Base-by-base conservation (phyloP, 2,113 vertebrate species). In the Saimiri boliviensis region DNA sequence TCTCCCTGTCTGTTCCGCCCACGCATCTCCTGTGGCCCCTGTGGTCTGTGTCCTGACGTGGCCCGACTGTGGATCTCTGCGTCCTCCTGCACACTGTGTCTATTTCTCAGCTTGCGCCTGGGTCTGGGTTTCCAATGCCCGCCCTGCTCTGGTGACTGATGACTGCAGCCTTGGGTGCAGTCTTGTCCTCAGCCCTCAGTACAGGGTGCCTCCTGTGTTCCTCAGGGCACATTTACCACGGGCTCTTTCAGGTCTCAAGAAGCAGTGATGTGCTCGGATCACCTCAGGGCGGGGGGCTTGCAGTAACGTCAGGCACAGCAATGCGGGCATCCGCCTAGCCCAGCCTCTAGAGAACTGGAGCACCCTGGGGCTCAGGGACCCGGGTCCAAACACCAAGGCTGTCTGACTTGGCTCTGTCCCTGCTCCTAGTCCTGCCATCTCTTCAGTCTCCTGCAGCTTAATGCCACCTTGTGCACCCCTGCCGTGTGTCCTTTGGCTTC, bases 141-240 rank as follows among this genome's bases (percentile, higher is more conserved):
- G 47, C n/a, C 68, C 35, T 16, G 5, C 71, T 68, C 32, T 1
- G 4, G 66, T 0, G 1, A 4, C 14, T 1, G n/a, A 0, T 32
- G 21, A 20, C n/a, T 84, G 71, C 10, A 35, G 66, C 35, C 14
- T n/a, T 49, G 8, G 2, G 35, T 47, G 27, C 21, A 58, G 60
- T 2, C 3, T 6, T 17, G 40, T 47, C 82, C 20, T n/a, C 5
- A 35, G 11, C 0, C 5, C 3, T 40, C 8, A 7, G 32, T 3
- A 1, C 3, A 0, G 6, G 7, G 1, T 1, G 30, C 68, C 7
- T 12, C 40, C 5, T 16, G n/a, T 45, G 35, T 23, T 71, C 56
- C 86, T 88, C 10, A 25, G 9, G 56, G 37, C 60, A 74, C 30
- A 45, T 81, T 20, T 56, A 30, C 0, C 2, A 21, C 0, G 12